Conservation (phyloP, 2,113 vertebrate genomes). For the Phrynosoma blainvillii region DNA sequence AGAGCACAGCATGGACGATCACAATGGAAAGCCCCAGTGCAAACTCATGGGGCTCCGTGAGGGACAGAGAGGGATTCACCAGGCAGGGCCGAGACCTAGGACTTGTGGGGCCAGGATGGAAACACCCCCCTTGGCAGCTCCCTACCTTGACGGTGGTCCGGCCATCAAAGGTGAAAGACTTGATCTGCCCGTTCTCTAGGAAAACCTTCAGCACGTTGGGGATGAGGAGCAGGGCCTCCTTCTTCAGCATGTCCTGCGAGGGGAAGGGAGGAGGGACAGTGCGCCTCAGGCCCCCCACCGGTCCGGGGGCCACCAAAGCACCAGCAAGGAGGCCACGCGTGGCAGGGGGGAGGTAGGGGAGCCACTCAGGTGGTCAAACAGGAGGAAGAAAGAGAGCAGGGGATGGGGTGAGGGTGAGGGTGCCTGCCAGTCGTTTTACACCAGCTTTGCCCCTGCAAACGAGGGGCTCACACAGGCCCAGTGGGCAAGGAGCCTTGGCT, state of each 20-base stretch:
- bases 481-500: too few relatives aligned
- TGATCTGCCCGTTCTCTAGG: constrained; percentile 98
- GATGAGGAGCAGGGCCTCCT: constrained; percentile 96
- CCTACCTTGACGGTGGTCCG: constrained; percentile 96
- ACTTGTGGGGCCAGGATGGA: background rate
- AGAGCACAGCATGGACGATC: too few relatives aligned
- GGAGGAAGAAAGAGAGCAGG: background rate
- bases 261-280: fast-evolving
- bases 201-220: constrained; percentile 98
- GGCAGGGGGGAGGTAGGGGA: background rate
- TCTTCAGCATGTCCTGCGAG: constrained; percentile 96
- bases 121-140: background rate
- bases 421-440: fast-evolving
- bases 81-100: background rate
- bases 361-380: background rate
- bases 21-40: background rate
- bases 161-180: constrained; percentile 98
- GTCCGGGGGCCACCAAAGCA: background rate
- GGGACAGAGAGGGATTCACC: too few relatives aligned
- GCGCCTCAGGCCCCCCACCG: background rate
- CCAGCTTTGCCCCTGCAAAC: constrained; percentile 4
- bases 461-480: background rate
- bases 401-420: background rate
- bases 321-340: background rate
- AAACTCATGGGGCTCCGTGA: background rate